These are phyloP conservation scores for Epirrhoe tristata DNA, from an alignment of 2,888 invertebrate genomes.

Conservation along the genomic window DNA sequence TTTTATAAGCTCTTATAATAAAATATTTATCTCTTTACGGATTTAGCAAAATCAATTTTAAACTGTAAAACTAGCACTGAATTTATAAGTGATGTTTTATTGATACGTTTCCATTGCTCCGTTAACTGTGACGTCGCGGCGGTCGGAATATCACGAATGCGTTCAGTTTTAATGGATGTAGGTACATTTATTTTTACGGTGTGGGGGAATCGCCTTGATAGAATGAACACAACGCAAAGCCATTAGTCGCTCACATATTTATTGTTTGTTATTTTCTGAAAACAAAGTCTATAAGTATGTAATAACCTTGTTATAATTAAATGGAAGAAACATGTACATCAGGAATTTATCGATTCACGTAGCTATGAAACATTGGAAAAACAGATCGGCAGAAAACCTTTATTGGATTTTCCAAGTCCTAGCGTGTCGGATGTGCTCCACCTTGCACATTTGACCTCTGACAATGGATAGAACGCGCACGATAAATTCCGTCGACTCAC, in stretches of 20 bases:
- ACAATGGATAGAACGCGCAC: not conserved
- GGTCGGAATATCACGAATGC: conserved; percentile 46
- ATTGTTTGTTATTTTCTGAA: conserved; percentile 9
- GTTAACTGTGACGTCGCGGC: conserved; percentile 15
- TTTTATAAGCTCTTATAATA: too few relatives aligned
- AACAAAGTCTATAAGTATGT: not conserved
- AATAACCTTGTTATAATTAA: not conserved
- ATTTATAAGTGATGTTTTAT: too few relatives aligned
- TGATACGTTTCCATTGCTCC: conserved; percentile 11
- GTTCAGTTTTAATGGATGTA: conserved; percentile 40
- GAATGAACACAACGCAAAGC: conserved; percentile 23
- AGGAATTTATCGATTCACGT: not conserved
- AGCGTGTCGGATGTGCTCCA: conserved; percentile 8
- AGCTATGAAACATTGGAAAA: not conserved
- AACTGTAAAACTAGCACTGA: too few relatives aligned
- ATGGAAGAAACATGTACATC: not conserved
- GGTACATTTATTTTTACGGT: conserved; percentile 27
- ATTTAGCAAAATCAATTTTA: too few relatives aligned
- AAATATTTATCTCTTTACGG: too few relatives aligned
- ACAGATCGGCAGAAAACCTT: not conserved
- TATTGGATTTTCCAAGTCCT: not conserved
- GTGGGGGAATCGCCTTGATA: conserved; percentile 20
- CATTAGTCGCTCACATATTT: conserved; percentile 22
- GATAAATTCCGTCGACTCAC: conserved; percentile 38
- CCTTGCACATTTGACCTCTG: conserved; percentile 18